phyloP scores from a whole-genome alignment of 2,113 vertebrate genomes.

The Sinosuthora webbiana region DNA sequence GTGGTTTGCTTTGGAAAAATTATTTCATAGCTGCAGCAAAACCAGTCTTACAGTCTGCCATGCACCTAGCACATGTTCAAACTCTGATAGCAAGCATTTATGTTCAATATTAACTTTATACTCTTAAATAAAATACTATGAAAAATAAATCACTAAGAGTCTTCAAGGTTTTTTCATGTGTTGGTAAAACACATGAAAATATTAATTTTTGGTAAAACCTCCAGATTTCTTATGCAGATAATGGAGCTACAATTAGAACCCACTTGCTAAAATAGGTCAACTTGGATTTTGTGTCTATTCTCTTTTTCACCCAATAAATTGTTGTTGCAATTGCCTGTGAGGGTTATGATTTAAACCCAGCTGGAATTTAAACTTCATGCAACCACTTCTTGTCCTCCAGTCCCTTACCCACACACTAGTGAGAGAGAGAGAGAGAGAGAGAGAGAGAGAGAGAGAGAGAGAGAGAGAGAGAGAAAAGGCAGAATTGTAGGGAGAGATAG shows the following conservation, averaged over 20 bases:
- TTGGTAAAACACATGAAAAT: not conserved
- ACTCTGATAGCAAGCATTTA: conserved; percentile 62
- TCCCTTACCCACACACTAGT: too few species aligned
- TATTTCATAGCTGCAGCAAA: not conserved
- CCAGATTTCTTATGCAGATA: not conserved
- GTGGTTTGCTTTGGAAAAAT: conserved; percentile 45
- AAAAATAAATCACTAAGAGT: conserved; percentile 1
- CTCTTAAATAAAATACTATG: conserved; percentile 37
- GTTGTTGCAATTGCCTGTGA: not conserved
- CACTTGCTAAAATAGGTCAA: not conserved
- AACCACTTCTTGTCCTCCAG: rapidly evolving
- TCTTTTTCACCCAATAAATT: not conserved
- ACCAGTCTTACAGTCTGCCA: not conserved
- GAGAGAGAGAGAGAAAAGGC: not conserved
- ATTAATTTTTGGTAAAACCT: not conserved
- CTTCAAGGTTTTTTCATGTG: not conserved
- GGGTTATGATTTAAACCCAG: not conserved
- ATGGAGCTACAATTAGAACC: not conserved
- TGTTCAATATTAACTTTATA: conserved; percentile 61
- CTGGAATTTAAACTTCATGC: not conserved
- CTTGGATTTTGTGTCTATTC: not conserved
- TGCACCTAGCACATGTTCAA: conserved; percentile 73
- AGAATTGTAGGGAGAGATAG: not conserved
- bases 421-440: not conserved
- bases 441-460: not conserved